Conservation (phyloP, 2,113 vertebrate genomes). For the Ctenomys sociabilis region DNA sequence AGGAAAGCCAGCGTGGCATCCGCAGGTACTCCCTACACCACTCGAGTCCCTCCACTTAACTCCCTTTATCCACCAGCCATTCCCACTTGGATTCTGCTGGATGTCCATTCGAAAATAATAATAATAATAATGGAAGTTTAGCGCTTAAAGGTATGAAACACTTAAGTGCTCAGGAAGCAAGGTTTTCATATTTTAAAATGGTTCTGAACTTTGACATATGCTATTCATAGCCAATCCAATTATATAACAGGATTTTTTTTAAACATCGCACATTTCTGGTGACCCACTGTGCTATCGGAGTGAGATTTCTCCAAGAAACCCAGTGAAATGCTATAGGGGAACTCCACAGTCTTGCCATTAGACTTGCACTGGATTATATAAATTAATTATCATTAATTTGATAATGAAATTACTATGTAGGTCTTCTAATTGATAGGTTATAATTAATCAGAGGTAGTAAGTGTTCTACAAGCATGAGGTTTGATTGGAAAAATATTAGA, state of each 20-base stretch:
- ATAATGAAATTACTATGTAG: conserved; percentile 3
- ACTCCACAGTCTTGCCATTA: neutral
- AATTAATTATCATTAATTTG: conserved; percentile 55
- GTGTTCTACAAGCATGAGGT: neutral
- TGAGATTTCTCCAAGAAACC: neutral
- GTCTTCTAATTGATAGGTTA: neutral
- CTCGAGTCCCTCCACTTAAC: neutral
- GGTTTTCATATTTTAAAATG: conserved; percentile 17
- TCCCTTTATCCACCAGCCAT: neutral
- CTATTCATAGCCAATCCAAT: neutral
- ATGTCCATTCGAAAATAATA: conserved; percentile 10
- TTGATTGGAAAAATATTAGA: neutral
- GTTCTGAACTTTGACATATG: conserved; percentile 7
- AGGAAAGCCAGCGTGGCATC: neutral
- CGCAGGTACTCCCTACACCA: neutral
- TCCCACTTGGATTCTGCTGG: neutral
- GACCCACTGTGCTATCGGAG: neutral
- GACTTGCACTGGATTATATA: conserved; percentile 7
- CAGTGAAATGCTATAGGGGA: neutral
- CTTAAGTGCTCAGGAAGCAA: neutral
- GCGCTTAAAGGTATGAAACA: neutral
- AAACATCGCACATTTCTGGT: too few relatives aligned
- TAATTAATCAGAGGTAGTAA: conserved; percentile 36
- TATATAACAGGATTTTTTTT: neutral
- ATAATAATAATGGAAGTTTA: neutral